These are phyloP conservation scores for Lepidochitona cinerea DNA, from an alignment of 2,888 invertebrate species.

Conservation along the genomic window DNA sequence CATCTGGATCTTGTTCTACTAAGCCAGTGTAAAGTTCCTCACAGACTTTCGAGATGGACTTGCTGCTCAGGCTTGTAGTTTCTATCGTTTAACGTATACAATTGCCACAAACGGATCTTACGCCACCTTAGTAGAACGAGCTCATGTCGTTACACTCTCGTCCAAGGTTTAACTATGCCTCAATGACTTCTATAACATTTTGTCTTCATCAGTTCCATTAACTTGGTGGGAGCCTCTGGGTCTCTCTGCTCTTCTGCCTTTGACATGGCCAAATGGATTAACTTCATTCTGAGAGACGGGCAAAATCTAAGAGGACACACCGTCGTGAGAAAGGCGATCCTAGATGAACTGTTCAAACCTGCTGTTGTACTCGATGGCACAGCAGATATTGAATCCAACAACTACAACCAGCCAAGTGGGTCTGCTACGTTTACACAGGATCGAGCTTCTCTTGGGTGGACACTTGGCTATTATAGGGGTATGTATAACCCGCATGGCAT, in stretches of 20 bases:
- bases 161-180: no score
- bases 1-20: no score
- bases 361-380: neutral
- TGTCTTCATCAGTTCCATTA: neutral
- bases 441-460: neutral
- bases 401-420: neutral
- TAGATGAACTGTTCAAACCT: neutral
- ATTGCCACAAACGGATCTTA: no score
- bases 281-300: neutral
- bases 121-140: no score
- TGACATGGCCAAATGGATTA: conserved; percentile 12
- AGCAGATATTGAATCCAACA: neutral
- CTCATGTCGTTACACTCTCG: no score
- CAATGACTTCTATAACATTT: no score
- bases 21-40: no score
- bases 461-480: neutral
- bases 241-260: conserved; percentile 29
- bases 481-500: no score
- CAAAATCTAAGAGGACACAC: neutral
- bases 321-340: neutral
- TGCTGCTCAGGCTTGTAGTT: no score
- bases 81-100: no score
- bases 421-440: neutral
- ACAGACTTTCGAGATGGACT: no score
- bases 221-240: neutral